Base-by-base conservation (phyloP, 2,113 vertebrate species). In the Patagioenas fasciata region DNA sequence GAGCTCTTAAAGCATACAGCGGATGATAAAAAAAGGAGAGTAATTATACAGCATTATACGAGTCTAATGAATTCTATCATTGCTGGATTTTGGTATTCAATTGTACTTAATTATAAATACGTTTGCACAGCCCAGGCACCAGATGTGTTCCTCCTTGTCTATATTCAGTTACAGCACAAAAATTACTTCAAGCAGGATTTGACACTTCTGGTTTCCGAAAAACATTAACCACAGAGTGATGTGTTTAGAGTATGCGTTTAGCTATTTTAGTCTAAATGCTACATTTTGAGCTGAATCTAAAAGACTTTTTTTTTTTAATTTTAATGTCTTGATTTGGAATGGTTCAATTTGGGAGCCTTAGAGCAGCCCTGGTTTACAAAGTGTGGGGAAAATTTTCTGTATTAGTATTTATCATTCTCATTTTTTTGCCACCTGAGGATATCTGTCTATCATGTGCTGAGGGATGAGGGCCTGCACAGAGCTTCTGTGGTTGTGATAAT, bases 21-120 rank as follows among this genome's bases (percentile, higher is more conserved):
- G 54, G 61, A 75, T 94, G 70, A 47, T 87, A 67, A 51, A 91
- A 93, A 93, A 83, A 92, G 66, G 24, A 38, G 61, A 67, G 53
- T 85, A 95, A 97, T 97, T 96, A 96, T 90, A 73, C 83, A 91
- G 61, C 77, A 94, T 95, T 96, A 85, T 95, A 74, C 70, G 85
- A 78, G 61, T 84, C 61, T 93, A 91, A 95, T 97, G 77, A 96
- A 89, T 96, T 96, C 86, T 90, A 40, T 94, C 77, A 73, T 82
- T 85, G 83, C 80, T 85, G 86, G 73, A 92, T 95, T 97, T 96
- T 92, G 73, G 44, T 96, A 93, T 96, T 95, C 92, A 96, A 0
- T 78, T 96, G 44, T 81, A n/a, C 88, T 93, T 94, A 94, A 93
- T 94, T 91, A 94, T 79, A 96, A 92, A 79, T 89, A 94, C 15